Evolutionary conservation across 1,140 invertebrate genomes (phyloP).

Genomic region (Sycophila sp.): DNA sequence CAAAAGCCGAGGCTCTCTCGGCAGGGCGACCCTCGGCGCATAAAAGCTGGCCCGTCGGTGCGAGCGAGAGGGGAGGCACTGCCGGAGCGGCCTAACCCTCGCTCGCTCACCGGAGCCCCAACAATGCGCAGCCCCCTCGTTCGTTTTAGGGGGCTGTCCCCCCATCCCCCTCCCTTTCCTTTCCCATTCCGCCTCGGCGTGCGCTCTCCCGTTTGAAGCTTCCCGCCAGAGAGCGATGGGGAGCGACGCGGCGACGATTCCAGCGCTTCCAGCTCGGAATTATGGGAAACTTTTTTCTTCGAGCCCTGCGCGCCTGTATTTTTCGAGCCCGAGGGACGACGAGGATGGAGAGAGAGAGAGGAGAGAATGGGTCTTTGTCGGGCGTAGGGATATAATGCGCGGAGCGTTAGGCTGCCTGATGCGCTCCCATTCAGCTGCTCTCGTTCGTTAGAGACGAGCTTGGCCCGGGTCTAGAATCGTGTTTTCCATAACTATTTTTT

Average conservation of each 20-base stretch:
- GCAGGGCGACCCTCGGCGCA: neutral
- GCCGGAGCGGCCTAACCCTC: neutral
- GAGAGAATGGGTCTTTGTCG: neutral
- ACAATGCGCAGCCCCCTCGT: conserved; percentile 13
- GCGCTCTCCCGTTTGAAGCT: conserved; percentile 28
- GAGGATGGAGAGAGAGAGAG: neutral
- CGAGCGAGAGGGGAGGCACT: no score
- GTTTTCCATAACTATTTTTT: neutral
- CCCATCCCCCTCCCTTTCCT: no score
- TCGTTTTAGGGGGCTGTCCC: neutral
- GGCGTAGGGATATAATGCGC: neutral
- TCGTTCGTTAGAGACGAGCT: no score
- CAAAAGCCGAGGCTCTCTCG: neutral
- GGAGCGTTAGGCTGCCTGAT: neutral
- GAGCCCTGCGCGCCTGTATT: neutral
- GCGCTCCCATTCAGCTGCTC: no score
- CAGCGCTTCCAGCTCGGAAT: conserved; percentile 14
- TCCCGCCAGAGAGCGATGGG: conserved; percentile 16
- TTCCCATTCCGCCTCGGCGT: no score
- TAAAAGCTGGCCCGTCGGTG: neutral
- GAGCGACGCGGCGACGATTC: neutral
- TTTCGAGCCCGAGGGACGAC: conserved; percentile 16
- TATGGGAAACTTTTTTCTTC: conserved; percentile 33
- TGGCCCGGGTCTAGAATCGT: no score
- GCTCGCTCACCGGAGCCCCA: neutral